Base-by-base conservation (phyloP, 1,140 invertebrate genomes). In the Scaptomyza graminum region DNA sequence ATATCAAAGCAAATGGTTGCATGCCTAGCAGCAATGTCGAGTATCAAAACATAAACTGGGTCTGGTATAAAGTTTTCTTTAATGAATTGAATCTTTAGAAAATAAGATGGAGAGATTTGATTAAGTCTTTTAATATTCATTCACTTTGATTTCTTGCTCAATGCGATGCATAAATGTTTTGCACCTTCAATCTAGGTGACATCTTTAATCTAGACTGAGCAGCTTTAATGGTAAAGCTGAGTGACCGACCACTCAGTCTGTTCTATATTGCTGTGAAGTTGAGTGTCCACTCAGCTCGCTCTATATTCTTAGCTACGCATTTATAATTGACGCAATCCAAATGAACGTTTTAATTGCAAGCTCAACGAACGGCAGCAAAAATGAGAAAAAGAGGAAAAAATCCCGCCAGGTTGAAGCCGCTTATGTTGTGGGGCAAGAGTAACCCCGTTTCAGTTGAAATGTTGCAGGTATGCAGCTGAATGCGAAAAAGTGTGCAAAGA, bases 281-380 rank as follows among this genome's bases (percentile, higher is more conserved):
- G 64, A 68, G 57, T 57, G 55, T 39, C 11, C 37, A 39, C 64
- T 73, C n/a, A 13, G 16, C 9, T 39, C 57, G 51, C 56, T 69
- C 65, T 39, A 62, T 13, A 54, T 70, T 46, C 43, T 9, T 22
- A 16, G 9, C 41, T 13, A 41, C 28, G 16, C 18, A 66, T 67
- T 57, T 70, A 65, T 65, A 82, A 67, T 82, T 75, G 59, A 75
- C 63, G 62, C 50, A 41, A 18, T 64, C 71, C 62, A 67, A 78
- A 72, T 61, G 75, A 63, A 77, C 52, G 60, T 79, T 83, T 83
- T 83, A 83, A 84, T 83, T 83, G 75, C 80, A 57, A 56, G 57
- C 49, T 62, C 70, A 71, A 59, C 15, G 56, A 28, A 34, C 31
- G 44, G 55, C 69, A 43, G 41, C 78, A 50, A 69, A 69, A 47